Conservation (phyloP, 2,888 invertebrate genomes). For the Drosophila lutescens region DNA sequence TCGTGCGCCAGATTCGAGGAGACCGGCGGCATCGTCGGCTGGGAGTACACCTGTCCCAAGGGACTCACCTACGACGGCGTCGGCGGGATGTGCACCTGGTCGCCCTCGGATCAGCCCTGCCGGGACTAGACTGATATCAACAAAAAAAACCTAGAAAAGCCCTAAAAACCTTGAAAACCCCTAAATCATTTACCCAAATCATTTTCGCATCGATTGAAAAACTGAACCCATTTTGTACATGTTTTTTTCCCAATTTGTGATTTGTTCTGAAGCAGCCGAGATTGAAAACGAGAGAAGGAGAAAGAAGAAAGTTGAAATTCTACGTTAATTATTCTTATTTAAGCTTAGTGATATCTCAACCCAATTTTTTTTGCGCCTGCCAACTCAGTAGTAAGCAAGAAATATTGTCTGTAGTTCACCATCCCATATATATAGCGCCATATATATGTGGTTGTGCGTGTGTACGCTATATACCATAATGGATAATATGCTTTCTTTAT, state of each 20-base stretch:
- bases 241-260: conserved; percentile 47
- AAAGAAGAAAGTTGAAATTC: conserved; percentile 21
- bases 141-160: background rate
- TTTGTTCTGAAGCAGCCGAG: conserved; percentile 34
- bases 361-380: conserved; percentile 46
- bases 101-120: conserved; percentile 87
- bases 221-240: conserved; percentile 24
- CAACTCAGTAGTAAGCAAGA: conserved; percentile 42
- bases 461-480: conserved; percentile 35
- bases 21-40: conserved; percentile 90
- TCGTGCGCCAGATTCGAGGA: conserved; percentile 94
- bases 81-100: conserved; percentile 96
- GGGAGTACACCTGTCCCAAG: conserved; percentile 95
- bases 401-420: conserved; percentile 30
- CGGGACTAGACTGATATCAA: conserved; percentile 85
- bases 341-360: conserved; percentile 47
- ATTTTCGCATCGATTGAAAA: background rate
- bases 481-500: conserved; percentile 49
- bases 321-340: conserved; percentile 47
- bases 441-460: conserved; percentile 26
- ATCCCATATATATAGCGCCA: conserved; percentile 21
- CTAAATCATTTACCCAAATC: background rate
- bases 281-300: conserved; percentile 3
- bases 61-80: conserved; percentile 94
- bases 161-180: background rate